Evolutionary conservation across 2,113 vertebrate genomes (phyloP).

Genomic region (Phrynosoma platyrhinos): DNA sequence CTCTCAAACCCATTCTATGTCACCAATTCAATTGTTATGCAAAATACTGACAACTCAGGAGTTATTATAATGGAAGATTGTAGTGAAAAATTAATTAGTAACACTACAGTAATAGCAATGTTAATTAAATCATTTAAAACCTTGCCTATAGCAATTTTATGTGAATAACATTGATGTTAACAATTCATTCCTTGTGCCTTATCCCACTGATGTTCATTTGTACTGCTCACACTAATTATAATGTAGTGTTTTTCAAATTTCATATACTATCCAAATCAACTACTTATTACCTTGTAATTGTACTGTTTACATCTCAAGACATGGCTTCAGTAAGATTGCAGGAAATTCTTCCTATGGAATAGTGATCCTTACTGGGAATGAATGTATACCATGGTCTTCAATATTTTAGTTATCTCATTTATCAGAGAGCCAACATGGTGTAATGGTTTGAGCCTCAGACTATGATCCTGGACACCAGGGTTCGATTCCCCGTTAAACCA

Average conservation of each 20-base stretch:
- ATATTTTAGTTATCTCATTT: not conserved
- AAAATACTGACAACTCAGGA: conserved; percentile 39
- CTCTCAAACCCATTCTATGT: conserved; percentile 16
- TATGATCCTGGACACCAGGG: no score
- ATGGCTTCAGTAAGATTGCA: not conserved
- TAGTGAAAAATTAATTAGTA: conserved; percentile 52
- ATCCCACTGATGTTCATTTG: not conserved
- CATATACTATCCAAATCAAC: conserved; percentile 27
- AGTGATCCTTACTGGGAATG: not conserved
- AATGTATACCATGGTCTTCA: not conserved
- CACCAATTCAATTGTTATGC: conserved; percentile 15
- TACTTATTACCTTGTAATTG: not conserved
- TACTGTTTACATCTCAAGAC: conserved; percentile 6
- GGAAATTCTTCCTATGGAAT: not conserved
- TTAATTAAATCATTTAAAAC: conserved; percentile 59
- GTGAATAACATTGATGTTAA: conserved; percentile 22
- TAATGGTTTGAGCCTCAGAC: no score
- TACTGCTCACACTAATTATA: not conserved
- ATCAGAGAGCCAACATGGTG: not conserved
- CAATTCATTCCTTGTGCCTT: not conserved
- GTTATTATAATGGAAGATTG: conserved; percentile 45
- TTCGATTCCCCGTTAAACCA: no score
- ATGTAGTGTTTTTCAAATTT: not conserved
- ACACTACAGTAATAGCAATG: conserved; percentile 45
- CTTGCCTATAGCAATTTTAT: conserved; percentile 41